These are phyloP conservation scores for Cartodere bifasciata DNA, from an alignment of 2,888 invertebrate species.

Conservation along the genomic window DNA sequence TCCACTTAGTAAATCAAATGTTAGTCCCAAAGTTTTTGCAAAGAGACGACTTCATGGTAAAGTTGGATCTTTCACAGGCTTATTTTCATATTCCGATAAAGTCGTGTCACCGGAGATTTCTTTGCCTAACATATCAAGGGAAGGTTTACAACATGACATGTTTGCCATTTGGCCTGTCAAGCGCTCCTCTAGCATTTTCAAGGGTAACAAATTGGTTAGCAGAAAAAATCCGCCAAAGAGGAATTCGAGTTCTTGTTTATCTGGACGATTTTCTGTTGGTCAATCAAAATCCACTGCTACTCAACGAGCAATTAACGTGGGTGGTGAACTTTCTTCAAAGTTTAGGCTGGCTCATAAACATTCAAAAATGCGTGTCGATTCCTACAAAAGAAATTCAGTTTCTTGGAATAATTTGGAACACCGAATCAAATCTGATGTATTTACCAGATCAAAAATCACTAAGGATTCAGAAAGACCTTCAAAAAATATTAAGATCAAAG, in stretches of 20 bases:
- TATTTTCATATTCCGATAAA: conserved; percentile 14
- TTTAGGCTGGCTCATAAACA: conserved; percentile 14
- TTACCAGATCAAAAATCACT: conserved; percentile 7
- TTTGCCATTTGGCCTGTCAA: conserved; percentile 15
- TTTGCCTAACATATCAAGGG: conserved; percentile 5
- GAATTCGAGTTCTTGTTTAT: conserved; percentile 10
- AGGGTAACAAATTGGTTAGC: conserved; percentile 12
- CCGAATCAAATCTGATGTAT: conserved; percentile 4
- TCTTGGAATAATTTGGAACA: conserved; percentile 14
- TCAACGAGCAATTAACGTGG: conserved; percentile 4
- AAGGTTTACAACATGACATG: conserved; percentile 10
- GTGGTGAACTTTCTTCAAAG: conserved; percentile 7
- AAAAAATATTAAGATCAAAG: neutral
- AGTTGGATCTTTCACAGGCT: conserved; percentile 14
- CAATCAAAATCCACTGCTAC: conserved; percentile 5
- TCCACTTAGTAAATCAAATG: conserved; percentile 12
- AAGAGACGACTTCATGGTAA: conserved; percentile 12
- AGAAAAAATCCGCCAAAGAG: conserved; percentile 4
- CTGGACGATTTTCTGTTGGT: conserved; percentile 11
- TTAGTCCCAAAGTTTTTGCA: conserved; percentile 13
- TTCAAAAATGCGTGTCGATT: conserved; percentile 10
- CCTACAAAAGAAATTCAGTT: conserved; percentile 10
- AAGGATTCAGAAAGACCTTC: neutral
- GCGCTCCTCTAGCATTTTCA: conserved; percentile 11
- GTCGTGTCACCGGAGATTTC: conserved; percentile 9